phyloP scores from a whole-genome alignment of 2,113 vertebrate species.

The Puffinus mauretanicus region DNA sequence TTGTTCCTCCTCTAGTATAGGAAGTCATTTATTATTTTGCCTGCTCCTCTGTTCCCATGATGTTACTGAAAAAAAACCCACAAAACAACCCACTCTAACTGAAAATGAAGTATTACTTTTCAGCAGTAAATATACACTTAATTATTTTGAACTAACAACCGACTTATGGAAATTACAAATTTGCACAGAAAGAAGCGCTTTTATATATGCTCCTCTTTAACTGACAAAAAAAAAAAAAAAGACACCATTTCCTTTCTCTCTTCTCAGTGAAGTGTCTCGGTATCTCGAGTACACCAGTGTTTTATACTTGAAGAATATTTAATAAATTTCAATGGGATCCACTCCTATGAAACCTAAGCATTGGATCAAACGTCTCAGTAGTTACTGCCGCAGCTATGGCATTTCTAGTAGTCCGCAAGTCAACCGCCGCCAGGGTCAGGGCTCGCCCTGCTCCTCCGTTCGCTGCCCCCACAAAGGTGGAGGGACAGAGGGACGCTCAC shows the following conservation, averaged over 20 bases:
- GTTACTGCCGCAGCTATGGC: accelerated
- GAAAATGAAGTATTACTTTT: background rate
- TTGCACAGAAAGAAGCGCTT: background rate
- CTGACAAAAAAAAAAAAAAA: background rate
- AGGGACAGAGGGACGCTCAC: slow-evolving; percentile 1
- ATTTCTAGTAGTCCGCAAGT: accelerated
- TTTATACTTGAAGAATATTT: background rate
- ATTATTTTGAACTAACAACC: background rate
- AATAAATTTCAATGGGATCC: background rate
- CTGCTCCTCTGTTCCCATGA: background rate
- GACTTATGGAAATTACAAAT: background rate
- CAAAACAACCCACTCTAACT: background rate
- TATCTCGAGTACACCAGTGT: background rate
- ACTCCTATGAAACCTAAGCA: background rate
- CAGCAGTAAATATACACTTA: background rate
- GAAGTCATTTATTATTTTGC: slow-evolving; percentile 17
- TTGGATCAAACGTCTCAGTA: accelerated
- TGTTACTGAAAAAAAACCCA: background rate
- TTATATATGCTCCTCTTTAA: background rate
- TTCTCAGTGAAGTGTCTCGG: background rate
- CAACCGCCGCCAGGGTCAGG: background rate
- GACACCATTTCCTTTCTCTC: background rate
- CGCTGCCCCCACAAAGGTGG: background rate
- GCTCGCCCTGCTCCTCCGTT: background rate
- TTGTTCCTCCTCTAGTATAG: background rate